These are phyloP conservation scores for Harpagifer antarcticus DNA, from an alignment of 2,797 vertebrate genomes.

Conservation along the genomic window DNA sequence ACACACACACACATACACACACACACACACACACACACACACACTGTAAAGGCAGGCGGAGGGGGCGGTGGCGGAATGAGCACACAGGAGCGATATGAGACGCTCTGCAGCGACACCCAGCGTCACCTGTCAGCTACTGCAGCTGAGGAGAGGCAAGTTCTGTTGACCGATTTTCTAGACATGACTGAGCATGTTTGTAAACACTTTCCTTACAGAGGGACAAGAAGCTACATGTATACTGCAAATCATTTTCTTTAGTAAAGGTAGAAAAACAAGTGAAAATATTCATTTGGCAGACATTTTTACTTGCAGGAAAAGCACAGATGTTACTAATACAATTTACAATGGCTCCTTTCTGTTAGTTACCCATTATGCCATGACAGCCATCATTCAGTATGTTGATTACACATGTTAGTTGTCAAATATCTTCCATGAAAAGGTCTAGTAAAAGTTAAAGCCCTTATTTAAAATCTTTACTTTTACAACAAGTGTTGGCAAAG, in stretches of 20 bases:
- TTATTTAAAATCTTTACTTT: neutral
- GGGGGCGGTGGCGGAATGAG: conserved; percentile 57
- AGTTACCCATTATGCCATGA: neutral
- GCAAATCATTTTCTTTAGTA: no score
- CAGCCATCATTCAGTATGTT: neutral
- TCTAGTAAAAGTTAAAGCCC: neutral
- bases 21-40: conserved; percentile 64
- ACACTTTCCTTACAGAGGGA: neutral
- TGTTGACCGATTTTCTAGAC: neutral
- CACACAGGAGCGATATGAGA: conserved; percentile 54
- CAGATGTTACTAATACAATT: conserved; percentile 7
- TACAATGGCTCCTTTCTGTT: neutral
- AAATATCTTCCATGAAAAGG: neutral
- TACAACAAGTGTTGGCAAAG: neutral
- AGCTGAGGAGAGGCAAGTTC: neutral
- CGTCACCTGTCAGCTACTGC: conserved; percentile 40
- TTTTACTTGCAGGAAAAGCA: neutral
- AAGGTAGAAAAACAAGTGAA: no score
- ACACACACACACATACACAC: no score
- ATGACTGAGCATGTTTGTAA: conserved; percentile 2
- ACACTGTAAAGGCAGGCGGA: conserved; percentile 43
- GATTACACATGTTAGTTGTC: neutral
- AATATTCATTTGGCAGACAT: neutral
- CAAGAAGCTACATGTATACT: neutral
- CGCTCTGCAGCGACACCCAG: conserved; percentile 83